These are phyloP conservation scores for Acinonyx jubatus DNA, from an alignment of 2,113 vertebrate genomes.

Conservation along the genomic window DNA sequence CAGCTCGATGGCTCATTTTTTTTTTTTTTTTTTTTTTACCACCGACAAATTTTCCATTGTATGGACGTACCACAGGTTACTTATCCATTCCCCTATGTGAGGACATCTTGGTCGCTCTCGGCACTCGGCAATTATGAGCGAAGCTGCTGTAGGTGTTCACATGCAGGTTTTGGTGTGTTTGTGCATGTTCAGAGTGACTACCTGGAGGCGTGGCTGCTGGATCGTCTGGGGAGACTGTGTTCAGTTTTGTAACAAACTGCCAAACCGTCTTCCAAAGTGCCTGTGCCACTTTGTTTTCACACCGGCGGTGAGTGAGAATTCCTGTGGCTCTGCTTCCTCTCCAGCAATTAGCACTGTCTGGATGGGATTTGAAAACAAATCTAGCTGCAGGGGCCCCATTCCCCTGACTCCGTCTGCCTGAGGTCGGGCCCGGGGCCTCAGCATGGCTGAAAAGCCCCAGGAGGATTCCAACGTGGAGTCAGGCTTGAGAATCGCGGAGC, in stretches of 20 bases:
- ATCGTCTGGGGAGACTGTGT: neutral
- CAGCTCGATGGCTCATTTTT: neutral
- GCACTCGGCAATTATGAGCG: neutral
- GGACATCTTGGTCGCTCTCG: neutral
- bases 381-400: neutral
- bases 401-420: neutral
- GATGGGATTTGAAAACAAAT: neutral
- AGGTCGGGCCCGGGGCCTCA: neutral
- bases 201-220: neutral
- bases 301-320: neutral
- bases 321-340: neutral
- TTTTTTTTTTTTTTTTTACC: neutral
- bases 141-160: neutral
- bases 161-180: neutral
- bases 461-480: neutral
- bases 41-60: neutral
- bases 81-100: neutral
- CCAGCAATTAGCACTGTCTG: neutral
- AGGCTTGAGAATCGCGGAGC: neutral
- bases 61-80: neutral
- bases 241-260: constrained; percentile 6
- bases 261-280: neutral
- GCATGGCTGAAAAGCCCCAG: neutral
- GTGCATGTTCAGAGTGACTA: neutral
- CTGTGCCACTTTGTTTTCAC: neutral